Evolutionary conservation across 2,113 vertebrate species (phyloP).

Genomic region (Alligator sinensis): DNA sequence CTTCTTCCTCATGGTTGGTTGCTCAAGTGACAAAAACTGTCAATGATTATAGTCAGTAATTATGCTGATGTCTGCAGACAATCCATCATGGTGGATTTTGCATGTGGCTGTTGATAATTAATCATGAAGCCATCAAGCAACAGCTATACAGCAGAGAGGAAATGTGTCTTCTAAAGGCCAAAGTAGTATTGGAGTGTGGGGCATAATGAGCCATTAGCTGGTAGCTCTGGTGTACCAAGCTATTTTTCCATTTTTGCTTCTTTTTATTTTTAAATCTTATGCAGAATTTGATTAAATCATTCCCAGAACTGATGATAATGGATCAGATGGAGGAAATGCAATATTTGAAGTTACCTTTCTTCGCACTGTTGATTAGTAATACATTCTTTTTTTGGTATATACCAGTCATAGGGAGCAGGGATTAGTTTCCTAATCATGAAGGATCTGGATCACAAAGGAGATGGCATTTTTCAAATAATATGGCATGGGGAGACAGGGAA

Average conservation of each 20-base stretch:
- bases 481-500: not conserved
- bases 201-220: conserved; percentile 66
- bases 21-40: conserved; percentile 46
- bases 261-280: conserved; percentile 1
- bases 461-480: not conserved
- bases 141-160: conserved; percentile 55
- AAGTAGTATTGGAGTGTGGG: conserved; percentile 55
- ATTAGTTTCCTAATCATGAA: not conserved
- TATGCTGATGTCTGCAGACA: conserved; percentile 59
- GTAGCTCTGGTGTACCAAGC: conserved; percentile 65
- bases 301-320: not conserved
- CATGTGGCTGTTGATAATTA: conserved; percentile 72
- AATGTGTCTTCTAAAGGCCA: conserved; percentile 79
- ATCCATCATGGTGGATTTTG: conserved; percentile 72
- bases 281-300: conserved; percentile 16
- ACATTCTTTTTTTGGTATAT: not conserved
- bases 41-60: conserved; percentile 69
- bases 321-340: not conserved
- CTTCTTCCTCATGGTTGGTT: conserved; percentile 30
- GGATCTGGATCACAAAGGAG: not conserved
- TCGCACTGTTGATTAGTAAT: not conserved
- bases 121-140: conserved; percentile 59
- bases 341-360: not conserved
- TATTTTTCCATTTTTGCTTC: conserved; percentile 41
- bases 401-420: not conserved